Evolutionary conservation across 2,113 vertebrate genomes (phyloP).

Genomic region (Laterallus jamaicensis): DNA sequence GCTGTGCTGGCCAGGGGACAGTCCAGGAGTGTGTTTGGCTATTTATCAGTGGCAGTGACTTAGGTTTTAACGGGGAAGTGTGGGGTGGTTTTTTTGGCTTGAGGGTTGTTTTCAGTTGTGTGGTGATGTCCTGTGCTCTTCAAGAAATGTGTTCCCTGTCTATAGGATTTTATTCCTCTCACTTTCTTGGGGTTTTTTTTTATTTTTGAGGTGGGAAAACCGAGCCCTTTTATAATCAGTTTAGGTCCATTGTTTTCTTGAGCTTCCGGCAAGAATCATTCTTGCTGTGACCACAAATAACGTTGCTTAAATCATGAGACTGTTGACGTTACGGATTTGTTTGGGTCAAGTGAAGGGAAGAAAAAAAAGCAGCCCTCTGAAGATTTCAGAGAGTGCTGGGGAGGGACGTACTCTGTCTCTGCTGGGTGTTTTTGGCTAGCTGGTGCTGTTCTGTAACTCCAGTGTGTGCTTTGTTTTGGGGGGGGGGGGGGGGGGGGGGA

Average conservation of each 20-base stretch:
- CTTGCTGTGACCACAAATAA: constrained; percentile 38
- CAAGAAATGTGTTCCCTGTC: not conserved
- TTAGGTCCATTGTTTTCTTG: constrained; percentile 56
- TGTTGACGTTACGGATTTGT: constrained; percentile 2
- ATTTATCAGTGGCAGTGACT: not conserved
- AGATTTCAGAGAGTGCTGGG: not conserved
- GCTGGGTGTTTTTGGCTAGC: not conserved
- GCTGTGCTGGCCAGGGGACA: not conserved
- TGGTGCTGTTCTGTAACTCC: not conserved
- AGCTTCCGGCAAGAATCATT: constrained; percentile 53
- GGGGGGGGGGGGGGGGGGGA: not conserved
- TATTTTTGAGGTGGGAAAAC: constrained; percentile 48
- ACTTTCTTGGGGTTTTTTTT: not conserved
- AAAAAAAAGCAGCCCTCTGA: not conserved
- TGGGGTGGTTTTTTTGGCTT: not conserved
- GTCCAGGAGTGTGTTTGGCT: not conserved
- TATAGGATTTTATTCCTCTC: not conserved
- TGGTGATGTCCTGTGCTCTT: not conserved
- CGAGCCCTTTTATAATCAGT: constrained; percentile 27
- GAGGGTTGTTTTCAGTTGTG: not conserved
- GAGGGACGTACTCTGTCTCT: not conserved
- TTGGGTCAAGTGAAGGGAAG: constrained; percentile 16
- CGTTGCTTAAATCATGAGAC: not conserved
- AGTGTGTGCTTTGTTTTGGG: not conserved
- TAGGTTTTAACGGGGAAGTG: not conserved